Percentiles rank a stretch among this genome's conserved stretches.
These are phyloP conservation scores for Camelus bactrianus DNA, from an alignment of 2,113 vertebrate genomes.

Conservation along the genomic window DNA sequence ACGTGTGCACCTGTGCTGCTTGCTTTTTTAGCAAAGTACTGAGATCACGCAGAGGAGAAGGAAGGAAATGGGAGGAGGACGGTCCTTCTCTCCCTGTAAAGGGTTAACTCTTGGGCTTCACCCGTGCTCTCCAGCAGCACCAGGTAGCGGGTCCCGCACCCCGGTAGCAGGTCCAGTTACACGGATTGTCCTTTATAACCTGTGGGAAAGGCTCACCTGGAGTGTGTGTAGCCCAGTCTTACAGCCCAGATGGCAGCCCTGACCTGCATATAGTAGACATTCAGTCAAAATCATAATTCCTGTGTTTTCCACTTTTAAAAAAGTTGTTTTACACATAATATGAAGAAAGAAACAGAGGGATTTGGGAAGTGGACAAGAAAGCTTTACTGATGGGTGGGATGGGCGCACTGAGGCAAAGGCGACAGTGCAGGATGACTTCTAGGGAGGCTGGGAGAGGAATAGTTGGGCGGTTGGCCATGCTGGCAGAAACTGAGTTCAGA, in stretches of 20 bases:
- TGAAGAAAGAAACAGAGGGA: neutral
- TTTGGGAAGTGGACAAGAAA: neutral
- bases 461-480: neutral
- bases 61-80: neutral
- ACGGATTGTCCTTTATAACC: accelerated
- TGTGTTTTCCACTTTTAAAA: neutral
- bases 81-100: neutral
- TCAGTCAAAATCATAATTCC: neutral
- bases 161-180: neutral
- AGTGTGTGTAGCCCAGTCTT: neutral
- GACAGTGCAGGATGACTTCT: neutral
- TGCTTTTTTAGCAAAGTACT: neutral
- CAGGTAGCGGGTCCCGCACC: neutral
- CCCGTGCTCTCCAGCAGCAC: neutral
- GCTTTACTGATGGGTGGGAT: neutral
- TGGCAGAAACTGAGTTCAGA: neutral
- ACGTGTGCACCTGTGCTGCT: neutral
- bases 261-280: neutral
- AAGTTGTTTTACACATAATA: neutral
- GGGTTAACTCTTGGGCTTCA: neutral
- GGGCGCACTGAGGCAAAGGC: neutral
- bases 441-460: neutral
- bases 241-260: neutral
- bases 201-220: neutral
- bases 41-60: neutral